Conservation (phyloP, 2,888 invertebrate species). For the Acanthosepion lycidas region DNA sequence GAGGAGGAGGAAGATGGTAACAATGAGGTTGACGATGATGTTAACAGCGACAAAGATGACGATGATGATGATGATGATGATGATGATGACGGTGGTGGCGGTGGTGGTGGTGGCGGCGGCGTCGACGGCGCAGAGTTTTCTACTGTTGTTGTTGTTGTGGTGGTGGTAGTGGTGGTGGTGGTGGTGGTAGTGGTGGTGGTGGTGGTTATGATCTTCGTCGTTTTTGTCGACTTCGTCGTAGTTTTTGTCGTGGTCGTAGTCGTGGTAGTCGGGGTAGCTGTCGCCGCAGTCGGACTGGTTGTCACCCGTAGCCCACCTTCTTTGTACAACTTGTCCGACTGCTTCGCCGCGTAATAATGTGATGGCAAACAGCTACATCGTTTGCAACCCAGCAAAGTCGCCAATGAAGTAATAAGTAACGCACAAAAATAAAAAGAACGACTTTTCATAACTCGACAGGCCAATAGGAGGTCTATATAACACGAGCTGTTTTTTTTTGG, state of each 20-base stretch:
- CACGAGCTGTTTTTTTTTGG: background rate
- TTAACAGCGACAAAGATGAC: background rate
- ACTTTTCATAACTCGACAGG: slow-evolving; percentile 43
- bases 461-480: slow-evolving; percentile 40
- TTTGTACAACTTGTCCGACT: slow-evolving; percentile 9
- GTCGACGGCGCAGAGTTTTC: background rate
- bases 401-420: slow-evolving; percentile 4
- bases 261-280: background rate
- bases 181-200: background rate
- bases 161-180: background rate
- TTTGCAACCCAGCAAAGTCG: background rate
- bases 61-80: background rate
- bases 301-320: background rate
- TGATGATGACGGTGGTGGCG: background rate
- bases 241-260: background rate
- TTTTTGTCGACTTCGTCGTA: background rate
- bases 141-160: background rate
- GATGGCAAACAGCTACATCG: slow-evolving; percentile 42
- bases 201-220: background rate
- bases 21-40: background rate
- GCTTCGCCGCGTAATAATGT: background rate
- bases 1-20: background rate
- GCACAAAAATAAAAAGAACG: background rate
- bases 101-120: background rate
- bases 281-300: background rate